Base-by-base conservation (phyloP, 2,797 vertebrate genomes). In the Carduelis carduelis region DNA sequence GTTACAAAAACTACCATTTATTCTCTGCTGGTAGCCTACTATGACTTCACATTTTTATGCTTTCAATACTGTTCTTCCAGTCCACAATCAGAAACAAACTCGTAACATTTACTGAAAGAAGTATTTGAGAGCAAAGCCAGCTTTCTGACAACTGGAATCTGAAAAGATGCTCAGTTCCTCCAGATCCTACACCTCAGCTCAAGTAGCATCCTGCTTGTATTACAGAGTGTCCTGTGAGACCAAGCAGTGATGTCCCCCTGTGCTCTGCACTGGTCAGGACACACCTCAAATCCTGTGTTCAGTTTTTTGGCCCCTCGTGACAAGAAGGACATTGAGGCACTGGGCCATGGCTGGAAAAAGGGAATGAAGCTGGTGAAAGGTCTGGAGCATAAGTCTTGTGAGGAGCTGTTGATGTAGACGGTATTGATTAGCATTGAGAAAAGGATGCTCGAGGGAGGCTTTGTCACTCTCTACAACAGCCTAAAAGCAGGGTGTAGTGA, bases 241-340 rank as follows among this genome's bases (percentile, higher is more conserved):
- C 1, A 57, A 37, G 27, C n/a, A 53, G 8, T 2, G 16, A 47
- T 12, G 7, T 43, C 3, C 14, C 8, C 32, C 11, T 41, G 64
- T 11, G 35, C 70, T 64, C 0, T 0, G 14, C 44, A 59, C 12
- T 34, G 20, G 28, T 39, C 20, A 63, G 27, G 27, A 26, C 3
- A 15, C 57, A 28, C 9, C 26, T 63, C 37, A 10, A 63, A 14
- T 49, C 23, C 11, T 26, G 13, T 15, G 17, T 14, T 30, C 63
- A 57, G 49, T 52, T 81, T 44, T 69, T 69, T 59, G 24, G 21
- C 22, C 32, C 37, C 24, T 56, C 22, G 18, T 17, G n/a, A 14
- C 43, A 69, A 17, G 43, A 52, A 34, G 24, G 56, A 27, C 24
- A 37, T 37, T 59, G 34, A 59, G 34, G 34, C 6, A 8, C 34